These are phyloP conservation scores for Sinocyclocheilus rhinocerous DNA, from an alignment of 2,113 vertebrate species.

Conservation along the genomic window DNA sequence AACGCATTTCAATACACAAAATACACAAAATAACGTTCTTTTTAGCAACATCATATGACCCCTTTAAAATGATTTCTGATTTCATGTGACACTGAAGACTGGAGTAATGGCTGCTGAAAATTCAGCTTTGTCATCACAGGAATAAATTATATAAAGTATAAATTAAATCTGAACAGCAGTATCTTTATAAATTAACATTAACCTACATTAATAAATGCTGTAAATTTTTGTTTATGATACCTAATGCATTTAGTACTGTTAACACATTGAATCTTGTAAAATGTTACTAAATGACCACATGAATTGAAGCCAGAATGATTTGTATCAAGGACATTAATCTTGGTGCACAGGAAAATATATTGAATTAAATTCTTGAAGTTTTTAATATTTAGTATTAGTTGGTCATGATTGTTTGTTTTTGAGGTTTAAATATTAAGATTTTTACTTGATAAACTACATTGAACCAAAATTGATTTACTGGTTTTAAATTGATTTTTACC, in stretches of 20 bases:
- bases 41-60: too few relatives aligned
- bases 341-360: neutral
- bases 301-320: too few relatives aligned
- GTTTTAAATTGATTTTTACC: neutral
- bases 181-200: too few relatives aligned
- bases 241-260: neutral
- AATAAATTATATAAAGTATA: too few relatives aligned
- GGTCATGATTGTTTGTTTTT: neutral
- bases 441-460: neutral
- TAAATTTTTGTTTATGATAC: neutral
- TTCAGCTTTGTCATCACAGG: too few relatives aligned
- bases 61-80: too few relatives aligned
- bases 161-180: too few relatives aligned
- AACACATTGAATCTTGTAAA: neutral
- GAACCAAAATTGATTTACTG: neutral
- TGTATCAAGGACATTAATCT: neutral
- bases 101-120: too few relatives aligned
- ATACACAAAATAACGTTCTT: too few relatives aligned
- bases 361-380: neutral
- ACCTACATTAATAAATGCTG: too few relatives aligned
- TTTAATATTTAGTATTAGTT: neutral
- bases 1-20: too few relatives aligned
- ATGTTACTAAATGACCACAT: neutral
- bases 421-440: neutral
- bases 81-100: too few relatives aligned